Evolutionary conservation across 2,797 vertebrate species (phyloP).

Genomic region (Helarctos malayanus): DNA sequence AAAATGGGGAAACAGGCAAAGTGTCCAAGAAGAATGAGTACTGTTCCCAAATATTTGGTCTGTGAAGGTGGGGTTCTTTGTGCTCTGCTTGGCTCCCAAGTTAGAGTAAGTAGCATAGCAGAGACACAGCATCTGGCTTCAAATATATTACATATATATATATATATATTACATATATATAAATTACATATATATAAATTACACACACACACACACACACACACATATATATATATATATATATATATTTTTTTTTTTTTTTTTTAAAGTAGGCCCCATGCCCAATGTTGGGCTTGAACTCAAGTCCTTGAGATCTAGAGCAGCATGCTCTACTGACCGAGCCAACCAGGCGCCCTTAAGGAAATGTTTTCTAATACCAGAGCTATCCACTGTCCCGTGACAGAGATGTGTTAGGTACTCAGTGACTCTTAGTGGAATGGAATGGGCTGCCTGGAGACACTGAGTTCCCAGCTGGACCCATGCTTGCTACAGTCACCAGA

Average conservation of each 20-base stretch:
- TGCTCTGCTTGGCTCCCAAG: not conserved
- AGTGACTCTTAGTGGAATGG: not conserved
- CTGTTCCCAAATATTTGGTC: not conserved
- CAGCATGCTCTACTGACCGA: not conserved
- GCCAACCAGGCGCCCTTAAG: not conserved
- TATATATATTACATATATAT: too few species aligned
- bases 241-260: not conserved
- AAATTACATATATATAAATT: not conserved
- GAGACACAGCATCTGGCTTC: not conserved
- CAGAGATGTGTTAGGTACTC: not conserved
- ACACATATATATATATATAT: not conserved
- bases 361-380: not conserved
- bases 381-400: not conserved
- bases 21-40: not conserved
- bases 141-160: not conserved
- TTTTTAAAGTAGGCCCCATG: not conserved
- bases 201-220: not conserved
- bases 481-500: not conserved
- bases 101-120: not conserved
- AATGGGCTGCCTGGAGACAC: not conserved
- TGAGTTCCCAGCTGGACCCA: not conserved
- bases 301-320: not conserved
- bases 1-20: not conserved
- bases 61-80: not conserved
- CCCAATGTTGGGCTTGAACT: not conserved